Percentiles rank a stretch among this genome's conserved stretches.
phyloP scores from a whole-genome alignment of 1,140 invertebrate species.

The Rhizoglyphus robini region DNA sequence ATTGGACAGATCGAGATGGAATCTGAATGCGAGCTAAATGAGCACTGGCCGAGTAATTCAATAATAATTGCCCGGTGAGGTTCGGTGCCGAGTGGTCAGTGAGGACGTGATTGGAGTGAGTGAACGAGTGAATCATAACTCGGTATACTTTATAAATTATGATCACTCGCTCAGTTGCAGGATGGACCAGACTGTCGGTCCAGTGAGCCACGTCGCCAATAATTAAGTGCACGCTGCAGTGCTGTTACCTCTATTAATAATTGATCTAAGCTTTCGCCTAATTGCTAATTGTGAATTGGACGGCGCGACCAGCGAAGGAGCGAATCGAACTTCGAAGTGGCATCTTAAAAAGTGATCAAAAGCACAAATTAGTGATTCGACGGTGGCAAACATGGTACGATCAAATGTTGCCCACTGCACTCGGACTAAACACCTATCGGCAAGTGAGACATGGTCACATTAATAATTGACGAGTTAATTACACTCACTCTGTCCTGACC shows the following conservation, averaged over 20 bases:
- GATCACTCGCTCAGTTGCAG: not conserved
- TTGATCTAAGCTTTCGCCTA: not conserved
- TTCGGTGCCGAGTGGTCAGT: not conserved
- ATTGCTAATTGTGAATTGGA: slow-evolving; percentile 1
- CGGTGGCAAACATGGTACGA: not conserved
- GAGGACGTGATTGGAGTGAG: slow-evolving; percentile 7
- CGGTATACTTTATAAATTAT: slow-evolving; percentile 8
- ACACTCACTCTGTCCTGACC: not conserved
- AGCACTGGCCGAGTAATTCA: not conserved
- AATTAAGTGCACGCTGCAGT: not conserved
- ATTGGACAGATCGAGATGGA: not conserved
- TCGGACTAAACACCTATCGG: not conserved
- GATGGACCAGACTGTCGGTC: not conserved
- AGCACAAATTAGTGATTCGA: not conserved
- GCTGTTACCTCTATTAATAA: not conserved
- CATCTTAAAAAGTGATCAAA: not conserved
- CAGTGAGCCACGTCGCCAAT: slow-evolving; percentile 8
- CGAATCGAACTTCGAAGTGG: not conserved
- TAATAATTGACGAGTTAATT: not conserved
- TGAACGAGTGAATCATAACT: slow-evolving; percentile 6
- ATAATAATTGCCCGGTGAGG: slow-evolving; percentile 6
- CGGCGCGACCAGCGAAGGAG: not conserved
- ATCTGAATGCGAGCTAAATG: slow-evolving; percentile 5
- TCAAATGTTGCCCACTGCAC: not conserved
- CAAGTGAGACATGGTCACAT: slow-evolving; percentile 1